Conservation (phyloP, 2,888 invertebrate species). For the Drosophila barbarae region DNA sequence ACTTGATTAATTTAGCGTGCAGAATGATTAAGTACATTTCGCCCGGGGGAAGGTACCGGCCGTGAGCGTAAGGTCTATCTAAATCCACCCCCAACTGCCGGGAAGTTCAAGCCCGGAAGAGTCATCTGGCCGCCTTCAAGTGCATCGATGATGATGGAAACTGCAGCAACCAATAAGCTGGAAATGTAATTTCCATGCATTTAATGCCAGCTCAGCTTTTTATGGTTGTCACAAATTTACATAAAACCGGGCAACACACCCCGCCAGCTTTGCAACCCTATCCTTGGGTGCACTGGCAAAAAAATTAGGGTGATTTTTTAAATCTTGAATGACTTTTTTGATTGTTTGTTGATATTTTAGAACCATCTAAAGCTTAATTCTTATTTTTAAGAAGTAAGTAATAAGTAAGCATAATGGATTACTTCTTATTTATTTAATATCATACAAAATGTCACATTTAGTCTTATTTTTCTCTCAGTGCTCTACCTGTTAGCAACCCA, state of each 20-base stretch:
- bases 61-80: slow-evolving; percentile 23
- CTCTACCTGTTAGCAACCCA: slow-evolving; percentile 64
- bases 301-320: background rate
- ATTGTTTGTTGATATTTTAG: too few relatives aligned
- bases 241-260: slow-evolving; percentile 39
- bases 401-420: background rate
- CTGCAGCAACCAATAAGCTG: slow-evolving; percentile 37
- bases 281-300: slow-evolving; percentile 20
- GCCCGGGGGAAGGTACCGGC: slow-evolving; percentile 38
- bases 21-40: slow-evolving; percentile 77
- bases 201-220: slow-evolving; percentile 49
- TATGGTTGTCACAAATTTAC: slow-evolving; percentile 44
- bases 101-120: slow-evolving; percentile 36
- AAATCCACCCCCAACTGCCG: slow-evolving; percentile 43
- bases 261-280: slow-evolving; percentile 52
- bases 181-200: slow-evolving; percentile 48
- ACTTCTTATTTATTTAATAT: background rate
- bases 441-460: background rate
- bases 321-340: background rate
- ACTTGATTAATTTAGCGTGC: slow-evolving; percentile 77
- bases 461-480: slow-evolving; percentile 1
- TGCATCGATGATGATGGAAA: slow-evolving; percentile 29
- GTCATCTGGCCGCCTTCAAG: slow-evolving; percentile 30
- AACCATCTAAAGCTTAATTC: too few relatives aligned
- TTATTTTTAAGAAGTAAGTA: too few relatives aligned